These are phyloP conservation scores for Microctenopoma stevenorrisi DNA, from an alignment of 2,797 vertebrate genomes.

Conservation along the genomic window DNA sequence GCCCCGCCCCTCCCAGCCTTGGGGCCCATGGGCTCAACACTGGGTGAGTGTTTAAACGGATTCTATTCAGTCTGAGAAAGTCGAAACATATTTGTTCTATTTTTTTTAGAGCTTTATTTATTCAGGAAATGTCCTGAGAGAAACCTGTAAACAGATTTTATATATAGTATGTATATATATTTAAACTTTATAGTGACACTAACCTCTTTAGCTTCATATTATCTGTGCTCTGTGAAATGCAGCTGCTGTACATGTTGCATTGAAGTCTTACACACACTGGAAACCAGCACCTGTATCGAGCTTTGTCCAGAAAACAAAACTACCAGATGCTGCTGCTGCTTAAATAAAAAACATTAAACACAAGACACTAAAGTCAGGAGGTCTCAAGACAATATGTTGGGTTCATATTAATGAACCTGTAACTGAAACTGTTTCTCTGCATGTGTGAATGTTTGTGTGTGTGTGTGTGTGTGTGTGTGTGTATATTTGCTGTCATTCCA, in stretches of 20 bases:
- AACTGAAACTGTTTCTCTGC: conserved; percentile 40
- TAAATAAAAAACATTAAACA: neutral
- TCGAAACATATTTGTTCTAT: neutral
- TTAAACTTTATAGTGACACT: neutral
- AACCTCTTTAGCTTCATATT: neutral
- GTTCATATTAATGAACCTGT: conserved; percentile 46
- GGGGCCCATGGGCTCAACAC: conserved; percentile 83
- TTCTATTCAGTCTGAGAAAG: neutral
- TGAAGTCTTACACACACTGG: no score
- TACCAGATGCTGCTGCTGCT: neutral
- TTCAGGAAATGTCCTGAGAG: no score
- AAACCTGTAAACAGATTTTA: no score
- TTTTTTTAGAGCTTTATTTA: neutral
- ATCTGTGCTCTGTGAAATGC: no score
- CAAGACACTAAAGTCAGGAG: neutral
- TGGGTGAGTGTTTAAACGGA: conserved; percentile 80
- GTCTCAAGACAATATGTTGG: neutral
- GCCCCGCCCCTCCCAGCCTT: conserved; percentile 85
- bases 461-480: conserved; percentile 37
- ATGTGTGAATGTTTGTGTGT: conserved; percentile 44
- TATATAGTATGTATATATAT: no score
- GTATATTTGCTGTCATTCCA: conserved; percentile 48
- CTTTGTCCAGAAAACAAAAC: neutral
- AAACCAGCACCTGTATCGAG: no score
- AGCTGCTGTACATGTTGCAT: no score